Percentiles rank a stretch among this genome's conserved stretches.
Evolutionary conservation across 2,888 invertebrate genomes (phyloP).

Genomic region (Catocala sponsa): DNA sequence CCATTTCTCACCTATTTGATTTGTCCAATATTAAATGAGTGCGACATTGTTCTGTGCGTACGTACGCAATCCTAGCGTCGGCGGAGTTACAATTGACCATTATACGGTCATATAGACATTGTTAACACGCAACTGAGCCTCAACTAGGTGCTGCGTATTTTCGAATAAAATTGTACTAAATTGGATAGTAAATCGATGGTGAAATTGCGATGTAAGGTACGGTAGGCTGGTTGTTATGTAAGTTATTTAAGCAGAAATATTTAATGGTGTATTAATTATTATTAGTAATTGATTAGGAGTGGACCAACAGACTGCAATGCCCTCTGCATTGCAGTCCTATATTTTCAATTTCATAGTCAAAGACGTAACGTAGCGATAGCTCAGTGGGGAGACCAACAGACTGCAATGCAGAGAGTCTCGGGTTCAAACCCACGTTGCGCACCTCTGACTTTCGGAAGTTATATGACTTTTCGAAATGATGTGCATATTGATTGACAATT

Average conservation of each 20-base stretch:
- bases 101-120: constrained; percentile 43
- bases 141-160: constrained; percentile 28
- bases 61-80: constrained; percentile 1
- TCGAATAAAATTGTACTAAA: constrained; percentile 44
- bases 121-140: constrained; percentile 33
- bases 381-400: no score
- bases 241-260: constrained; percentile 23
- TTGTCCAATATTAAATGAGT: constrained; percentile 11
- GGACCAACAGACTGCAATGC: no score
- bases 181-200: constrained; percentile 38
- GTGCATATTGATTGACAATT: no score
- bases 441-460: no score
- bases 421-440: no score
- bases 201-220: constrained; percentile 35
- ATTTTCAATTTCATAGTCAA: no score
- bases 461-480: no score
- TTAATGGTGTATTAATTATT: neutral
- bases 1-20: constrained; percentile 14
- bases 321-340: no score
- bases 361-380: no score
- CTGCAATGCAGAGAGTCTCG: no score
- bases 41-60: constrained; percentile 3
- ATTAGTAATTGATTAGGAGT: no score
- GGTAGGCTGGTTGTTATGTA: constrained; percentile 17
- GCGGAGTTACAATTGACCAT: constrained; percentile 46